Conservation (phyloP, 92 coral and sea anemone species). For the Phenganax marumi region DNA sequence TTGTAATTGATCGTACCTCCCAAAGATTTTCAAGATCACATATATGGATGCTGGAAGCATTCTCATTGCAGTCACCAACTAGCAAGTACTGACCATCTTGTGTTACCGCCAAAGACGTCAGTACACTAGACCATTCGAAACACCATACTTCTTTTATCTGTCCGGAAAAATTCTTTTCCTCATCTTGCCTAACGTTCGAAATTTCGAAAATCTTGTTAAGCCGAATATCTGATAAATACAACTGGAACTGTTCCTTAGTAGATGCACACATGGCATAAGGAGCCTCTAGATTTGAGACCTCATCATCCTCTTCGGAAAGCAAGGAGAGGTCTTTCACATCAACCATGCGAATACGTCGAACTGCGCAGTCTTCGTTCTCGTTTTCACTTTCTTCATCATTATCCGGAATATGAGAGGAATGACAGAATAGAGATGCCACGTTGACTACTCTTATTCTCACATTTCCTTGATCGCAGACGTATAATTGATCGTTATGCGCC, state of each 20-base stretch:
- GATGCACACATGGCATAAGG: conserved; percentile 54
- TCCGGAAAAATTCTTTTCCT: conserved; percentile 15
- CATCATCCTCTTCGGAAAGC: conserved; percentile 39
- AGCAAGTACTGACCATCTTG: conserved; percentile 44
- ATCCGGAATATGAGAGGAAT: conserved; percentile 45
- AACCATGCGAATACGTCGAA: conserved; percentile 46
- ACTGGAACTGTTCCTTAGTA: conserved; percentile 21
- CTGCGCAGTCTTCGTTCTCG: conserved; percentile 54
- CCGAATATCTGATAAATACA: conserved; percentile 44
- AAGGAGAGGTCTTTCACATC: conserved; percentile 46
- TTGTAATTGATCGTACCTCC: conserved; percentile 5
- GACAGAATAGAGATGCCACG: conserved; percentile 47
- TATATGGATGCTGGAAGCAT: conserved; percentile 33
- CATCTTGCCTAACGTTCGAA: conserved; percentile 19
- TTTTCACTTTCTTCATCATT: conserved; percentile 37
- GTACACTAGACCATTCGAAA: conserved; percentile 43
- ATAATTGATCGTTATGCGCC: conserved; percentile 28
- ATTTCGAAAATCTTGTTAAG: conserved; percentile 39
- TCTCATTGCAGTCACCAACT: conserved; percentile 50
- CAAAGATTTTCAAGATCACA: conserved; percentile 5
- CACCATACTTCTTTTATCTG: conserved; percentile 17
- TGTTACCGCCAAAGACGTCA: conserved; percentile 45
- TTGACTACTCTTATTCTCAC: conserved; percentile 52
- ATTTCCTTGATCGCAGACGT: conserved; percentile 60
- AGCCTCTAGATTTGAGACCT: conserved; percentile 38